Conservation (phyloP, 2,797 vertebrate genomes). For the Scolopax rusticola region DNA sequence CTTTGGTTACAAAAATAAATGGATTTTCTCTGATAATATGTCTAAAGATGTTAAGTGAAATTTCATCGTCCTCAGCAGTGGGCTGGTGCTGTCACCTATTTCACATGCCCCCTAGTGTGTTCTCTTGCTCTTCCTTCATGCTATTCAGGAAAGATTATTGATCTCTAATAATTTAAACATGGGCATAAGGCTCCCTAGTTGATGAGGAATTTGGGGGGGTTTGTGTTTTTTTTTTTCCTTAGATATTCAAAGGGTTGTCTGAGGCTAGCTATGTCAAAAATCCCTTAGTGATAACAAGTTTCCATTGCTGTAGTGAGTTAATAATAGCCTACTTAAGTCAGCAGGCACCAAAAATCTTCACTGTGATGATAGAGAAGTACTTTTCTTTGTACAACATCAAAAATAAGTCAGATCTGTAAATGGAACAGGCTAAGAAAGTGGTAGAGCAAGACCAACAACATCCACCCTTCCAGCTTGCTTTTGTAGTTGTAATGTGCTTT, state of each 20-base stretch:
- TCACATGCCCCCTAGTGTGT: neutral
- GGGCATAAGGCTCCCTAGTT: neutral
- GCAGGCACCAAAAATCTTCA: neutral
- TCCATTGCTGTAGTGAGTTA: conserved; percentile 43
- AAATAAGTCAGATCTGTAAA: conserved; percentile 35
- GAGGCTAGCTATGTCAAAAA: conserved; percentile 36
- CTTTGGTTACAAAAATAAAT: neutral
- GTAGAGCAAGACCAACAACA: conserved; percentile 50
- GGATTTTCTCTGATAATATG: neutral
- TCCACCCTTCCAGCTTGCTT: conserved; percentile 2
- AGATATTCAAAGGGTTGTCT: neutral
- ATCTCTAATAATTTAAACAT: neutral
- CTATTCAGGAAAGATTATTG: neutral
- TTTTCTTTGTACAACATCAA: neutral
- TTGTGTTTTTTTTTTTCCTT: too few species aligned
- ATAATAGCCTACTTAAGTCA: conserved; percentile 50
- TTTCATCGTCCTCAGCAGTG: neutral
- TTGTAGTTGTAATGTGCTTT: conserved; percentile 10
- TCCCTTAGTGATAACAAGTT: conserved; percentile 41
- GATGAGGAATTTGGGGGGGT: neutral
- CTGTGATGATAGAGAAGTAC: neutral
- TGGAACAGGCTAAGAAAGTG: neutral
- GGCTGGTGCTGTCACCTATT: neutral
- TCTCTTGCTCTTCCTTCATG: neutral
- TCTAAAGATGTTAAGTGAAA: neutral